Conservation (phyloP, 2,888 invertebrate genomes). For the Boloria euphrosyne region DNA sequence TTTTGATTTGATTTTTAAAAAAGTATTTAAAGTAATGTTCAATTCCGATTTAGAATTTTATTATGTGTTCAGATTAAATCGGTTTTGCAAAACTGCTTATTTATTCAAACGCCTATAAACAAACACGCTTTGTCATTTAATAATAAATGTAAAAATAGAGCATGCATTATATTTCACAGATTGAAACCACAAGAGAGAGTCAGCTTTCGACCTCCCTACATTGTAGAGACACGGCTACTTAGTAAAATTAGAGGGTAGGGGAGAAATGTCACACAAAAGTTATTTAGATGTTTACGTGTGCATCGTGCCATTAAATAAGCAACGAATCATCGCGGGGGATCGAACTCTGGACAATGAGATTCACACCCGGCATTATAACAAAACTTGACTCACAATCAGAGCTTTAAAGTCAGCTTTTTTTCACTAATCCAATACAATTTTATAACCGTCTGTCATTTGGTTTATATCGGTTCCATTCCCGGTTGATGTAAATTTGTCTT, state of each 20-base stretch:
- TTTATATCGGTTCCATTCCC: too few relatives aligned
- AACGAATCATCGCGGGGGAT: constrained; percentile 75
- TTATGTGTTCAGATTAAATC: too few relatives aligned
- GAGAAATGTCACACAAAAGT: constrained; percentile 80
- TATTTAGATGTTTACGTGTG: constrained; percentile 83
- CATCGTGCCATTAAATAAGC: constrained; percentile 82
- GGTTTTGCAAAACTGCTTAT: not conserved
- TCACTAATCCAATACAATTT: constrained; percentile 17
- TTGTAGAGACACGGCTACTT: constrained; percentile 74
- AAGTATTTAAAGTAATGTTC: too few relatives aligned
- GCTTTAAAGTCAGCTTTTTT: constrained; percentile 35
- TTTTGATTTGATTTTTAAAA: too few relatives aligned
- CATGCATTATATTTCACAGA: constrained; percentile 16
- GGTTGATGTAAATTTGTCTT: too few relatives aligned
- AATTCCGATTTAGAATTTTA: too few relatives aligned
- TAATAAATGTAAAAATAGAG: constrained; percentile 17
- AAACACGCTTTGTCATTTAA: constrained; percentile 14
- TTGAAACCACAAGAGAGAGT: constrained; percentile 22
- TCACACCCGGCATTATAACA: constrained; percentile 61
- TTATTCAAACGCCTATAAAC: constrained; percentile 16
- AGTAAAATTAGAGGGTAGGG: constrained; percentile 80
- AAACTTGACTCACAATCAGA: constrained; percentile 52
- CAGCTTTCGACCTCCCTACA: constrained; percentile 26
- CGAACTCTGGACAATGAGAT: constrained; percentile 71
- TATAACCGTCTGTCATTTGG: too few relatives aligned